These are phyloP conservation scores for Oceanites oceanicus DNA, from an alignment of 2,113 vertebrate species.

Conservation along the genomic window DNA sequence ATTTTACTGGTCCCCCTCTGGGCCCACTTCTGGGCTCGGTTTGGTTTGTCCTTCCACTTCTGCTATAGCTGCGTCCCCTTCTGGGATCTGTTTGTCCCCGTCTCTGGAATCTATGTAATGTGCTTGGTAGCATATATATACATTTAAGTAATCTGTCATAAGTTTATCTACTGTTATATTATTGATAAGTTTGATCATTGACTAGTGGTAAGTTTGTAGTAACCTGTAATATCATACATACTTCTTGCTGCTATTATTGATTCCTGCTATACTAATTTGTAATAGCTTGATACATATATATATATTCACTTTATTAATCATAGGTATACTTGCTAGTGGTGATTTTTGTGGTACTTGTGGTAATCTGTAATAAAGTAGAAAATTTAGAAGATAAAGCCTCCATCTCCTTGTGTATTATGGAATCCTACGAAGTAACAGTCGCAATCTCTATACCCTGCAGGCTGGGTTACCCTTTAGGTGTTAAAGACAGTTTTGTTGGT, in stretches of 20 bases:
- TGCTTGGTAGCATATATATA: not conserved
- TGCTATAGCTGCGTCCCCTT: not conserved
- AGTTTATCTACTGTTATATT: not conserved
- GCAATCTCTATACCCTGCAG: not conserved
- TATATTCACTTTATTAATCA: not conserved
- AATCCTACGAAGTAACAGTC: fast-evolving
- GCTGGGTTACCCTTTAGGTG: too few relatives aligned
- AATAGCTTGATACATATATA: not conserved
- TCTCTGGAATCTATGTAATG: not conserved
- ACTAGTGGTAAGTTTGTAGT: not conserved
- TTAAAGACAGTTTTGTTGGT: not conserved
- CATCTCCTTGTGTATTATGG: not conserved
- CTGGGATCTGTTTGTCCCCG: not conserved
- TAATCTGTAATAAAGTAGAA: not conserved
- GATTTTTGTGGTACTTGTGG: not conserved
- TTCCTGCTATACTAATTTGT: not conserved
- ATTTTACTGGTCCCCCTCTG: not conserved
- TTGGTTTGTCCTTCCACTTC: not conserved
- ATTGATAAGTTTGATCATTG: not conserved
- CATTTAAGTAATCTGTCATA: not conserved
- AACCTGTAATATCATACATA: not conserved
- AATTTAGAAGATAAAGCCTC: not conserved
- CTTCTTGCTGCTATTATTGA: not conserved
- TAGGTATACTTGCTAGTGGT: not conserved
- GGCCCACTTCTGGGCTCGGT: not conserved